phyloP scores from a whole-genome alignment of 2,797 vertebrate genomes.

The Manis pentadactyla region DNA sequence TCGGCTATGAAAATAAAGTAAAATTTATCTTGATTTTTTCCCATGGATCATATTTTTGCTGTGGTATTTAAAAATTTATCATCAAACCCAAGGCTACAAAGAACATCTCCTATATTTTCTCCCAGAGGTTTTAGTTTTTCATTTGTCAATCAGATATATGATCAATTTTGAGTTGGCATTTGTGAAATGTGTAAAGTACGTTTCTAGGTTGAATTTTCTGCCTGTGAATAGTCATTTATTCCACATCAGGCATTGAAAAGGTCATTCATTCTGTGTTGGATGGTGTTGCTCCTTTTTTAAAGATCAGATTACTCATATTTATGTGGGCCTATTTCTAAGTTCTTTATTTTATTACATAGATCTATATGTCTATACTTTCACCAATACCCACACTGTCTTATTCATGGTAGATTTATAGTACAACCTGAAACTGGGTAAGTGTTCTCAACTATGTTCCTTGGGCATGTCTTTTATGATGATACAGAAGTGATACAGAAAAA shows the following conservation, averaged over 20 bases:
- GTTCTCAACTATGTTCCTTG: background rate
- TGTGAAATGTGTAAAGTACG: background rate
- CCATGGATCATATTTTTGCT: background rate
- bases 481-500: background rate
- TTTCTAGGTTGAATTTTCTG: background rate
- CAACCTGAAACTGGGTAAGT: background rate
- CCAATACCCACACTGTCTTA: background rate
- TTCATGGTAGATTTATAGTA: background rate
- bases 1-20: background rate
- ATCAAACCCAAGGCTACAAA: background rate
- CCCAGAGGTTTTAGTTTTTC: background rate
- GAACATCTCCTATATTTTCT: background rate
- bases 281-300: background rate
- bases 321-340: background rate
- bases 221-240: background rate
- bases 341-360: background rate
- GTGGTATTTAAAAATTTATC: background rate
- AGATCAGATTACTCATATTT: background rate
- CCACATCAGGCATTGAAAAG: background rate
- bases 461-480: background rate
- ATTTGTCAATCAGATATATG: background rate
- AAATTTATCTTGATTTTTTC: background rate
- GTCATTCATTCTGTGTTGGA: background rate
- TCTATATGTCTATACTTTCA: background rate
- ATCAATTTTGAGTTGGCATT: background rate